Conservation (phyloP, 2,797 vertebrate species). For the Danio choprae region DNA sequence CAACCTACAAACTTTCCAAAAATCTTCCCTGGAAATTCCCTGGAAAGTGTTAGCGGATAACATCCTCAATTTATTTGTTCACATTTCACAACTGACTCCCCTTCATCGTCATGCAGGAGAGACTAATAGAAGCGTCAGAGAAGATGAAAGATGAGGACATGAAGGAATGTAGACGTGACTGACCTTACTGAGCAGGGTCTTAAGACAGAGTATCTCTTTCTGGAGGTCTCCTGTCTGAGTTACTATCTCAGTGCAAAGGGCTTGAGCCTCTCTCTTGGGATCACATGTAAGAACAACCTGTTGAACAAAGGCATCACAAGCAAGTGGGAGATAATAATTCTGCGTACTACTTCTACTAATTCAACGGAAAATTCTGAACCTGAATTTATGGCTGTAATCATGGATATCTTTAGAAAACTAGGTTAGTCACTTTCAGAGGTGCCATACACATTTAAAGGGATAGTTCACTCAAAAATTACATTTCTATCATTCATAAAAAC, state of each 20-base stretch:
- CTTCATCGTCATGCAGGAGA: conserved; percentile 68
- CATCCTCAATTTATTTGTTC: conserved; percentile 41
- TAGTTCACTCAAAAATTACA: too few relatives aligned
- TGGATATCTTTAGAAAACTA: background rate
- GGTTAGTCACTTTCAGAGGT: background rate
- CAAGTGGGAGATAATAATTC: background rate
- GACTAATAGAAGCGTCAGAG: conserved; percentile 63
- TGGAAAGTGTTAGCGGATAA: conserved; percentile 37
- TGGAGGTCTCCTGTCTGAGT: conserved; percentile 79
- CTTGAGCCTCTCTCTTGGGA: conserved; percentile 77
- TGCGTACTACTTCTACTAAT: background rate
- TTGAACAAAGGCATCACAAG: conserved; percentile 16
- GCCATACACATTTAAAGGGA: background rate
- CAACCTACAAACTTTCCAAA: background rate
- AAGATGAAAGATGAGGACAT: conserved; percentile 42
- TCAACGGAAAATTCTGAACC: background rate
- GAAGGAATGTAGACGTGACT: conserved; percentile 40
- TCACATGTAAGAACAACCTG: conserved; percentile 88
- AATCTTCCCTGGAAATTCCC: conserved; percentile 30
- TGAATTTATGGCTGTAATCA: background rate
- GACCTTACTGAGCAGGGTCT: conserved; percentile 86
- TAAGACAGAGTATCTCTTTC: conserved; percentile 86
- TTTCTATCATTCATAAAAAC: too few relatives aligned
- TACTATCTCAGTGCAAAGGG: conserved; percentile 83
- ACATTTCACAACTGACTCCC: conserved; percentile 58